These are phyloP conservation scores for Capra hircus DNA, from an alignment of 2,113 vertebrate species.

Conservation along the genomic window DNA sequence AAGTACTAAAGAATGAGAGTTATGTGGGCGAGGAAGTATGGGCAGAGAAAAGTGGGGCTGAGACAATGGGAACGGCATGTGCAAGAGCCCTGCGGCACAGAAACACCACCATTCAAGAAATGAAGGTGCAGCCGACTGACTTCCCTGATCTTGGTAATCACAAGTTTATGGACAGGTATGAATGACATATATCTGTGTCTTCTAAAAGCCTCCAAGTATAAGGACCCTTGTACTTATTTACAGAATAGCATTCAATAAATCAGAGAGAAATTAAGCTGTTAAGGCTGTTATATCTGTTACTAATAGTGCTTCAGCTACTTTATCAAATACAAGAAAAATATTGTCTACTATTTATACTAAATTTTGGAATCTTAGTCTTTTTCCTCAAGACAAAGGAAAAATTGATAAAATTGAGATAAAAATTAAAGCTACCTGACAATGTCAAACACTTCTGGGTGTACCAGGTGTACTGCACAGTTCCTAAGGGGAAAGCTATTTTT, in stretches of 20 bases:
- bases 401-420: slow-evolving; percentile 36
- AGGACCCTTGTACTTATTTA: neutral
- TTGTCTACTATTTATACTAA: neutral
- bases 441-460: neutral
- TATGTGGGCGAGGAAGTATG: too few relatives aligned
- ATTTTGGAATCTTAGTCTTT: neutral
- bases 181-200: neutral
- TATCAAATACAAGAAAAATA: neutral
- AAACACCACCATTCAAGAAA: neutral
- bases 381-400: neutral
- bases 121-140: neutral
- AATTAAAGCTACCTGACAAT: slow-evolving; percentile 53
- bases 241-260: neutral
- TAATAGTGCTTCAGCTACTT: neutral
- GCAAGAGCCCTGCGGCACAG: neutral
- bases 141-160: neutral
- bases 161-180: neutral
- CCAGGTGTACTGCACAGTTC: neutral
- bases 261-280: neutral
- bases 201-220: neutral
- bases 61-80: neutral
- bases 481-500: slow-evolving; percentile 55
- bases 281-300: neutral
- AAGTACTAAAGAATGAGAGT: neutral
- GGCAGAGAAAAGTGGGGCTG: neutral